Base-by-base conservation (phyloP, 2,113 vertebrate genomes). In the Xyliphius kryptos region DNA sequence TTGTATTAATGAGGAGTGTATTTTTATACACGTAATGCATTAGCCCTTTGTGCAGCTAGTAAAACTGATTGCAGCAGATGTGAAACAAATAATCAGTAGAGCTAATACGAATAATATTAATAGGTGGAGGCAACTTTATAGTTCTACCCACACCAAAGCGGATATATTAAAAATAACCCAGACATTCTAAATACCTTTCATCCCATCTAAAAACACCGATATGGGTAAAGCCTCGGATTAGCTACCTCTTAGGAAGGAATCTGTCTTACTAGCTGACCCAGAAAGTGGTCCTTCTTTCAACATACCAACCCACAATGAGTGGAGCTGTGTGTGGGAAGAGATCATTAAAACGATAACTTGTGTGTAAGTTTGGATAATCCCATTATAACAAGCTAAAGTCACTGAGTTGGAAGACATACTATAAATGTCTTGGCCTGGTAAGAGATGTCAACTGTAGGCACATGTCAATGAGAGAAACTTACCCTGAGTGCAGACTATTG, bases 161-260 rank as follows among this genome's bases (percentile, higher is more conserved):
- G 63, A 49, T 54, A 17, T 12, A 44, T 58, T 32, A 58, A 63
- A 75, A 80, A 78, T 76, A 79, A 68, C 62, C 19, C 1, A 56
- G 59, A 68, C 69, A 62, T 72, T 76, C 74, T 62, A 53, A 32
- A 62, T 26, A 43, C 61, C 54, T 44, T 66, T 32, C 68, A 60
- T 15, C 50, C 20, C 8, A 1, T 40, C 49, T 59, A 43, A 66
- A 54, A 43, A 66, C 38, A 44, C 50, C 37, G 22, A 26, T 54
- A 22, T 20, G 9, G 17, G 43, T 65, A 70, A 48, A 20, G 43
- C 63, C 14, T 7, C 32, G 41, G 69, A 66, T 71, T 71, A 66
- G 20, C 46, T 15, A 38, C 21, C 65, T 66, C 56, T 61, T 36
- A 15, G 47, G 52, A 63, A 52, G 54, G 54, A 63, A 14, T 59